These are phyloP conservation scores for Zonitis immaculata DNA, from an alignment of 2,888 invertebrate genomes.

Conservation along the genomic window DNA sequence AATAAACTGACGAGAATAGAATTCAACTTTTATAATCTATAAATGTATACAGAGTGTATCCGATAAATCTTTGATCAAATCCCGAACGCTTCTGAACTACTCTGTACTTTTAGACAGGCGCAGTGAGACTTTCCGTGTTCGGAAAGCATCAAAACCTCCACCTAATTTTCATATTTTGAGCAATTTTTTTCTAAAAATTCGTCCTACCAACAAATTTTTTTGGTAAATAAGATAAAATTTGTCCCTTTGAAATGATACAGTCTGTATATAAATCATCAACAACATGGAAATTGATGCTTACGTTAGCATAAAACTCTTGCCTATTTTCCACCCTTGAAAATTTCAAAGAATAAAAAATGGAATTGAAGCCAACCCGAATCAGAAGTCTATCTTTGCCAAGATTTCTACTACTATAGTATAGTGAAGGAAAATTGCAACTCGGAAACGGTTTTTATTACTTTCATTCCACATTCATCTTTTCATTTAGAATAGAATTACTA, in stretches of 20 bases:
- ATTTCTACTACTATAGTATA: conserved; percentile 14
- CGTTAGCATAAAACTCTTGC: background rate
- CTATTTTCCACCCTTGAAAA: background rate
- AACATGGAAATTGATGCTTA: background rate
- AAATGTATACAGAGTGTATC: too few relatives aligned
- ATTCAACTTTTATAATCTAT: too few relatives aligned
- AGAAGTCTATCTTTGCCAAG: conserved; percentile 17
- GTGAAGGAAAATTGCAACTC: conserved; percentile 27
- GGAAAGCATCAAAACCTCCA: too few relatives aligned
- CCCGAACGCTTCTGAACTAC: too few relatives aligned
- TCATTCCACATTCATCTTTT: conserved; percentile 32
- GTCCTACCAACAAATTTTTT: too few relatives aligned
- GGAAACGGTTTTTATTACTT: conserved; percentile 30
- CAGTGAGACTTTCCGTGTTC: too few relatives aligned
- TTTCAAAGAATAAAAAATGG: background rate
- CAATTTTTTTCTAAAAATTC: too few relatives aligned
- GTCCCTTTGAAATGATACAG: too few relatives aligned
- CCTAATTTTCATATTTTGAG: too few relatives aligned
- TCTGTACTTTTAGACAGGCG: too few relatives aligned
- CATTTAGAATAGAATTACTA: conserved; percentile 26
- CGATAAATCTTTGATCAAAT: too few relatives aligned
- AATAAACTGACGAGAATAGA: background rate
- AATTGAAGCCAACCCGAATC: conserved; percentile 1
- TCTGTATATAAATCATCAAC: background rate
- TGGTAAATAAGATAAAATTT: too few relatives aligned